Conservation (phyloP, 1,140 invertebrate genomes). For the Brevipalpus yothersi region DNA sequence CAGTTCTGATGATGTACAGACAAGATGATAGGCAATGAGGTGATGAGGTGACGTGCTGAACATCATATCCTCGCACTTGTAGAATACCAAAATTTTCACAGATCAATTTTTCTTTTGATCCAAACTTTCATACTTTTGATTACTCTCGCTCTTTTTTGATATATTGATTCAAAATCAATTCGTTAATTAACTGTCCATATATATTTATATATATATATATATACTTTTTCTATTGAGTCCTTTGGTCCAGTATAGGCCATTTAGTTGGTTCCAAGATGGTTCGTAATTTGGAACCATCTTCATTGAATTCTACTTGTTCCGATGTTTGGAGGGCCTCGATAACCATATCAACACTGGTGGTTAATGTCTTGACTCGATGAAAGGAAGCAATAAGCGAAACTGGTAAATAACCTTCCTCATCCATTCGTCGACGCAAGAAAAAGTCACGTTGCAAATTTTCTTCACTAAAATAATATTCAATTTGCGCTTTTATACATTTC, state of each 20-base stretch:
- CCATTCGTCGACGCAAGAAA: conserved; percentile 90
- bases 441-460: conserved; percentile 89
- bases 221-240: too few relatives aligned
- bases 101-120: too few relatives aligned
- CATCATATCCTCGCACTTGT: too few relatives aligned
- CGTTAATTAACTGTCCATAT: too few relatives aligned
- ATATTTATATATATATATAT: too few relatives aligned
- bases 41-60: too few relatives aligned
- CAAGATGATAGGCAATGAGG: too few relatives aligned
- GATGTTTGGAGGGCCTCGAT: conserved; percentile 51
- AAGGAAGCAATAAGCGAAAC: conserved; percentile 83
- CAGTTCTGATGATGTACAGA: too few relatives aligned
- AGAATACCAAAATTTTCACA: too few relatives aligned
- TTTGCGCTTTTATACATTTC: neutral
- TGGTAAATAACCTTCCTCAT: conserved; percentile 68
- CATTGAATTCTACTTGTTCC: conserved; percentile 49
- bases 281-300: conserved; percentile 51
- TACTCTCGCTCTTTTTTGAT: too few relatives aligned
- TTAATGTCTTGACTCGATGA: conserved; percentile 66
- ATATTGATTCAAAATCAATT: too few relatives aligned
- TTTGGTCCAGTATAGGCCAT: conserved; percentile 12
- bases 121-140: too few relatives aligned
- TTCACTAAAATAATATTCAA: conserved; percentile 93
- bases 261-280: conserved; percentile 36
- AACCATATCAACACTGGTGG: conserved; percentile 54